These are phyloP conservation scores for Chaetophractus vellerosus DNA, from an alignment of 2,797 vertebrate genomes.

Conservation along the genomic window DNA sequence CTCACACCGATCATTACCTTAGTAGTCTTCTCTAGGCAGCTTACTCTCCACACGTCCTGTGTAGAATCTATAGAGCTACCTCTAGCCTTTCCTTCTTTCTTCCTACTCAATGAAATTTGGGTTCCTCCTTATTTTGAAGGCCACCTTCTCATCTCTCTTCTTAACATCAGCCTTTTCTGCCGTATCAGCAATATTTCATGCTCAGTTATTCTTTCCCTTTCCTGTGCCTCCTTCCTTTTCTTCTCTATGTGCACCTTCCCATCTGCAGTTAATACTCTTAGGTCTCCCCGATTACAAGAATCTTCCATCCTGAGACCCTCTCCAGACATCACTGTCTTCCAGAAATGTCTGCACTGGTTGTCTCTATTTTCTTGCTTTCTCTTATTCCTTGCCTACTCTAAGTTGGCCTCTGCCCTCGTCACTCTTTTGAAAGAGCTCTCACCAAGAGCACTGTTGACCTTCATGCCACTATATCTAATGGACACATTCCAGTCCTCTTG, in stretches of 20 bases:
- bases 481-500: not conserved
- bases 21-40: not conserved
- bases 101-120: not conserved
- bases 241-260: not conserved
- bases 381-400: not conserved
- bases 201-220: not conserved
- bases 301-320: not conserved
- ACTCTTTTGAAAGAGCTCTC: not conserved
- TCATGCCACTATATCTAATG: not conserved
- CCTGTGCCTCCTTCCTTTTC: not conserved
- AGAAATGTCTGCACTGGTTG: not conserved
- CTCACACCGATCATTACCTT: not conserved
- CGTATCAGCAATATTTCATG: not conserved
- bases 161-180: not conserved
- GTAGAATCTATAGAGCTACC: not conserved
- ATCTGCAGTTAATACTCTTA: not conserved
- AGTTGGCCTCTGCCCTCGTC: not conserved
- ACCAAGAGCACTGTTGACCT: not conserved
- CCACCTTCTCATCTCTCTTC: not conserved
- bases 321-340: not conserved
- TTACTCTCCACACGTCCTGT: not conserved
- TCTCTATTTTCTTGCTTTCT: constrained; percentile 14
- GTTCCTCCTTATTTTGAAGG: not conserved
- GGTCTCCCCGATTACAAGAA: not conserved
- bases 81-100: not conserved